Evolutionary conservation across 2,797 vertebrate species (phyloP).

Genomic region (Allobates femoralis): DNA sequence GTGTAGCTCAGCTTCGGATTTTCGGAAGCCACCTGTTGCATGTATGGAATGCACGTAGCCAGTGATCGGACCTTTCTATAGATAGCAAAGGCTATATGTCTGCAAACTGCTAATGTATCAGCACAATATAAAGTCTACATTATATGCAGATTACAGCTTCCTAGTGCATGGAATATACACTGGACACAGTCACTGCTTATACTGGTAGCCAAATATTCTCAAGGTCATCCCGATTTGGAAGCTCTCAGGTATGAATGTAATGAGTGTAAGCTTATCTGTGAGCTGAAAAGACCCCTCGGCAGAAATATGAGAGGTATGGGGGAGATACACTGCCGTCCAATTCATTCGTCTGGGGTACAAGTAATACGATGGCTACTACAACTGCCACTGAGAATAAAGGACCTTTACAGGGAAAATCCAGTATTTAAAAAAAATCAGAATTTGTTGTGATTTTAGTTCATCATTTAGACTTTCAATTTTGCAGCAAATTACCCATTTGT

Average conservation of each 20-base stretch:
- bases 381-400: too few species aligned
- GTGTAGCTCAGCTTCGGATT: background rate
- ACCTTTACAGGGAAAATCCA: too few species aligned
- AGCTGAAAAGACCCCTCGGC: background rate
- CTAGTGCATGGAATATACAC: background rate
- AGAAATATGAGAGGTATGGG: background rate
- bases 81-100: background rate
- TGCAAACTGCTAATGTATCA: background rate
- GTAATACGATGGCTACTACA: too few species aligned
- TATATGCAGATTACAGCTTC: background rate
- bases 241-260: background rate
- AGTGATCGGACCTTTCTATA: background rate
- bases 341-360: too few species aligned
- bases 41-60: background rate
- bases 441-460: too few species aligned
- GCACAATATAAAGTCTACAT: background rate
- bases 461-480: too few species aligned
- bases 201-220: background rate
- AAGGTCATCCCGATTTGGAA: background rate
- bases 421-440: too few species aligned
- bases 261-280: background rate
- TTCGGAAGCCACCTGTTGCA: background rate
- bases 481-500: too few species aligned
- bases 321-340: too few species aligned
- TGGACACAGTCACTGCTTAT: background rate